Base-by-base conservation (phyloP, 92 coral and sea anemone species). In the Epizoanthus scotinus region DNA sequence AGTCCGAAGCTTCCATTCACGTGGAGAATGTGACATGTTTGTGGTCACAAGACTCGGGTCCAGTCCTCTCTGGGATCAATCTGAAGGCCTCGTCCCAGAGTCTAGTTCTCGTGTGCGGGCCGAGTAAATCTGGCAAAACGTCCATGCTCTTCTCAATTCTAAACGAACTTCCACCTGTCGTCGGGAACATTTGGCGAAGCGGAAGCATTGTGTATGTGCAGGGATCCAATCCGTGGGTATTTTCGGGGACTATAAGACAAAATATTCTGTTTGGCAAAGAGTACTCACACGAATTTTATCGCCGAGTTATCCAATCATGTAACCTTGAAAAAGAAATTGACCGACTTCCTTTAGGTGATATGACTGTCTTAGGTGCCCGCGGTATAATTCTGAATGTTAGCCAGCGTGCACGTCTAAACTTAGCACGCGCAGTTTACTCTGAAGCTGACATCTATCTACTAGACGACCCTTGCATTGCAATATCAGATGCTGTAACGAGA, bases 181-280 rank as follows among this genome's bases (percentile, higher is more conserved):
- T 52, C 22, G 81, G 81, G 25, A 34, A 75, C 10, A 75, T 75
- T 21, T 58, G 55, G 47, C 81, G 69, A 4, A 75, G 53, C 22
- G 81, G 81, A 59, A 58, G 68, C 9, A 19, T 75, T 7, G 68
- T 67, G 15, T 75, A 58, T 24, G 50, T 75, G 24, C 17, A 67
- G 22, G 81, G 81, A 15, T 75, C 81, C 38, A 60, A 75, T 12
- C 81, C 68, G 0, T 75, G 81, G 81, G 31, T 75, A 27, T 75
- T 75, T 40, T 58, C 81, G 49, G 81, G 68, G 6, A 75, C 81
- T 1, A 0, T 75, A 20, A 40, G 56, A 22, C 56, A 75, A 75
- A 75, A 75, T 21, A 75, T 75, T 1, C 26, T 75, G 81, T 75
- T 75, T 75, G 81, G 68, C n/a, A 75, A 44, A 58, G 69, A 75